These are phyloP conservation scores for Zaprionus ghesquierei DNA, from an alignment of 1,140 invertebrate species.

Conservation along the genomic window DNA sequence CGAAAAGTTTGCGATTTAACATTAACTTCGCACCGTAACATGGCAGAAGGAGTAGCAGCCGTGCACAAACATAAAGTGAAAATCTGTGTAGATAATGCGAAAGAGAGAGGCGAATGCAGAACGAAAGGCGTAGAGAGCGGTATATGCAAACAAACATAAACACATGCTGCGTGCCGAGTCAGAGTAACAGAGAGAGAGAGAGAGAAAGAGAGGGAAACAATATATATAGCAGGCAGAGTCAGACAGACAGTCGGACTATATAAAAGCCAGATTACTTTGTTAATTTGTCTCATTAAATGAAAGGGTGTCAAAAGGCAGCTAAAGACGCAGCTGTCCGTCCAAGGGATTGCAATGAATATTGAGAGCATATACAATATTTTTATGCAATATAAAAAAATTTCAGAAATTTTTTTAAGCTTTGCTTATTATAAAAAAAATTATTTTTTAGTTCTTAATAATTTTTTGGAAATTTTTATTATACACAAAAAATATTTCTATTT, in stretches of 20 bases:
- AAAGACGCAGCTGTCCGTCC: background rate
- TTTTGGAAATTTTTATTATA: too few relatives aligned
- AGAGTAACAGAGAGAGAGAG: background rate
- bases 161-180: slow-evolving; percentile 8
- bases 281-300: slow-evolving; percentile 35
- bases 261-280: slow-evolving; percentile 19
- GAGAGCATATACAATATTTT: background rate
- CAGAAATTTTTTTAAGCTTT: too few relatives aligned
- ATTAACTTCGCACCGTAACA: slow-evolving; percentile 34
- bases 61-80: slow-evolving; percentile 39
- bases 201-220: background rate
- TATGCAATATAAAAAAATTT: background rate
- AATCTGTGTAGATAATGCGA: slow-evolving; percentile 36
- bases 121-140: background rate
- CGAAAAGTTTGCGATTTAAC: slow-evolving; percentile 38
- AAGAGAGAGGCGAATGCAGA: background rate
- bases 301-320: slow-evolving; percentile 1
- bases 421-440: too few relatives aligned
- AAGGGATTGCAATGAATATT: background rate
- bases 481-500: too few relatives aligned
- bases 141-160: background rate
- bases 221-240: too few relatives aligned
- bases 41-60: slow-evolving; percentile 2
- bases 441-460: too few relatives aligned
- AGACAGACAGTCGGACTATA: too few relatives aligned